Conservation (phyloP, 2,797 vertebrate genomes). For the Parauchenoglanis ngamensis region DNA sequence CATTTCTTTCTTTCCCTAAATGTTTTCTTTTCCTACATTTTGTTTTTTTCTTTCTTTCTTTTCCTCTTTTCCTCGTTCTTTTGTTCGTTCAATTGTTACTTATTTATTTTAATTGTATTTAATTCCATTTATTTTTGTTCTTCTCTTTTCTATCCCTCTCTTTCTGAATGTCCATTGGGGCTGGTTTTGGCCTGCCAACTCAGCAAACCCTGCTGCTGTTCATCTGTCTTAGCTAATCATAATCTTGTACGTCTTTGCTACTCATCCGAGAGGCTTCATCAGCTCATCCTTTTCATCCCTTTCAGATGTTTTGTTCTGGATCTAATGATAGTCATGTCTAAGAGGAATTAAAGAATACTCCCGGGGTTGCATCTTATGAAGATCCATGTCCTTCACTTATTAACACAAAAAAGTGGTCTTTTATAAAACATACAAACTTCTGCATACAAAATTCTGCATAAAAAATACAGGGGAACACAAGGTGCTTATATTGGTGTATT, state of each 20-base stretch:
- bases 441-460: neutral
- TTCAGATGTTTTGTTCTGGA: neutral
- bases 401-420: neutral
- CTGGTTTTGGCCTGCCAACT: too few relatives aligned
- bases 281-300: neutral
- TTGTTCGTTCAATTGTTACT: neutral
- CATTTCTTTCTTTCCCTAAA: neutral
- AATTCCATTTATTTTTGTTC: neutral
- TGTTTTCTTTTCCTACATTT: neutral
- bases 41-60: neutral
- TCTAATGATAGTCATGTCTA: neutral
- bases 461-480: neutral
- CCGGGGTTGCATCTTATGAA: neutral
- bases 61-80: neutral
- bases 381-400: neutral
- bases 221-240: slow-evolving; percentile 1
- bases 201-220: neutral
- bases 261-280: neutral
- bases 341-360: neutral
- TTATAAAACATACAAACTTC: neutral
- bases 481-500: neutral
- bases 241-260: neutral
- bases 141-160: neutral
- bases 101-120: neutral
- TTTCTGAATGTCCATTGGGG: neutral